phyloP scores from a whole-genome alignment of 2,888 invertebrate genomes.

The Dermolepida albohirtum region DNA sequence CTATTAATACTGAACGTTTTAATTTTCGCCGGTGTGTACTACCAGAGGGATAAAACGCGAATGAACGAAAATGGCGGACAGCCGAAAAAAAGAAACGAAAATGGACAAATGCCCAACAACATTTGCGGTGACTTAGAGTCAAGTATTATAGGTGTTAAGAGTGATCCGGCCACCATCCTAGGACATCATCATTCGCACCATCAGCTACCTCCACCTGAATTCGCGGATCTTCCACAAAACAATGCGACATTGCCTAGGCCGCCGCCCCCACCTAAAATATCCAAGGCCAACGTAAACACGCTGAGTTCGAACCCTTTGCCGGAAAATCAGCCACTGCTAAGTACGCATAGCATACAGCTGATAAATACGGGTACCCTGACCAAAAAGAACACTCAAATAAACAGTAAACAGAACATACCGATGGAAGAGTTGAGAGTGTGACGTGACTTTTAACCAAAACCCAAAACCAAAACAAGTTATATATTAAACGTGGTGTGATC shows the following conservation, averaged over 20 bases:
- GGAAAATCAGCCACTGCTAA: constrained; percentile 77
- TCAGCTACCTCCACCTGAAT: constrained; percentile 85
- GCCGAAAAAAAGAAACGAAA: constrained; percentile 80
- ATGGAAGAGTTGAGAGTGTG: constrained; percentile 90
- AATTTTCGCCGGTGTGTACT: constrained; percentile 95
- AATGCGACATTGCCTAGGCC: constrained; percentile 78
- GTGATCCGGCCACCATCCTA: constrained; percentile 78
- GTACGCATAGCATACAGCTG: constrained; percentile 82
- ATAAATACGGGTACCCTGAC: constrained; percentile 82
- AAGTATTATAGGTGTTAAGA: constrained; percentile 69
- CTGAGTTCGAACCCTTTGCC: constrained; percentile 72
- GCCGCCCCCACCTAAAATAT: constrained; percentile 77
- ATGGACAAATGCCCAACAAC: constrained; percentile 89
- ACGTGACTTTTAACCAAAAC: constrained; percentile 64
- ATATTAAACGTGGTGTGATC: constrained; percentile 30
- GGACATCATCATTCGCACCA: constrained; percentile 83
- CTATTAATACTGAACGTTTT: constrained; percentile 90
- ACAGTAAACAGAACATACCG: constrained; percentile 70
- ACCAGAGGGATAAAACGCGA: constrained; percentile 88
- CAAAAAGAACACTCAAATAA: constrained; percentile 78
- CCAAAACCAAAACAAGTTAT: constrained; percentile 24
- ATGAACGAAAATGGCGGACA: constrained; percentile 71
- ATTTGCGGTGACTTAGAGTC: constrained; percentile 87
- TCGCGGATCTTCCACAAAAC: constrained; percentile 82
- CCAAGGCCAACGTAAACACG: constrained; percentile 68